phyloP scores from a whole-genome alignment of 2,888 invertebrate genomes.

The Euproctis similis region DNA sequence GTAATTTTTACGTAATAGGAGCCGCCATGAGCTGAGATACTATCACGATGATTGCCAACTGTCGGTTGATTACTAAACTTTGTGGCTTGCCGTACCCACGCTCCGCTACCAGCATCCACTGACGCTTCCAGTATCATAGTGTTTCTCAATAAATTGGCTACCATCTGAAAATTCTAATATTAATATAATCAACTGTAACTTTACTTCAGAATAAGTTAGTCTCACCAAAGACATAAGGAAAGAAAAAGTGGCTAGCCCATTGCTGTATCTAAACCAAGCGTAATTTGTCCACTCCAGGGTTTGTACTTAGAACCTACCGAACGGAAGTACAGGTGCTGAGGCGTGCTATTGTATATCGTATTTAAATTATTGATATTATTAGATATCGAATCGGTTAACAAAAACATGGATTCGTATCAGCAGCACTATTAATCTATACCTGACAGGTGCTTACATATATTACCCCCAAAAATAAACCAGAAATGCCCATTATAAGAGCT shows the following conservation, averaged over 20 bases:
- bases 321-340: too few species aligned
- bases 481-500: slow-evolving; percentile 9
- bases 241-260: not conserved
- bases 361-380: too few species aligned
- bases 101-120: slow-evolving; percentile 19
- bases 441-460: slow-evolving; percentile 1
- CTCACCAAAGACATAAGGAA: not conserved
- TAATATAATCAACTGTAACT: too few species aligned
- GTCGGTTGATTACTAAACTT: slow-evolving; percentile 52
- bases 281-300: too few species aligned
- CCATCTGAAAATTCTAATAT: too few species aligned
- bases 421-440: not conserved
- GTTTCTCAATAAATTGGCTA: slow-evolving; percentile 11
- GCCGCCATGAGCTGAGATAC: slow-evolving; percentile 40
- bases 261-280: too few species aligned
- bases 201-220: too few species aligned
- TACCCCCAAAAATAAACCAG: slow-evolving; percentile 1
- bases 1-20: slow-evolving; percentile 72
- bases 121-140: slow-evolving; percentile 22
- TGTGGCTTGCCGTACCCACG: slow-evolving; percentile 55
- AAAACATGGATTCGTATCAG: too few species aligned
- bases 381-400: too few species aligned
- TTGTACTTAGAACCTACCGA: too few species aligned
- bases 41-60: slow-evolving; percentile 57
- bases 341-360: too few species aligned